Evolutionary conservation across 2,888 invertebrate species (phyloP).

Genomic region (Parnassius orleans): DNA sequence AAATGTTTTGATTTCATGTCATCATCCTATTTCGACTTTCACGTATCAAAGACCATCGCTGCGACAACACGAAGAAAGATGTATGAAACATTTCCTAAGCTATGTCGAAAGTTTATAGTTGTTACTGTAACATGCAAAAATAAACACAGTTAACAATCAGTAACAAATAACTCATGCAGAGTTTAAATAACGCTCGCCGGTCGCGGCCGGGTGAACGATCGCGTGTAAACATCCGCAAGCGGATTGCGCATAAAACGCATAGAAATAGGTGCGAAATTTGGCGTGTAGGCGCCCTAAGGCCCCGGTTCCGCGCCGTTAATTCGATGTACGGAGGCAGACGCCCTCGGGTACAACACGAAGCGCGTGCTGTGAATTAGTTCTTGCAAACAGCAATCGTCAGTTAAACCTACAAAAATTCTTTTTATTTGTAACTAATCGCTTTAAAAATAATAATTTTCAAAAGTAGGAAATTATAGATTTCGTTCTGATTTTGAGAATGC

Average conservation of each 20-base stretch:
- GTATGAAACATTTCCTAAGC: no score
- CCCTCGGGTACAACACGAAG: constrained; percentile 50
- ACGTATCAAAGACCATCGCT: no score
- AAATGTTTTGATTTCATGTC: no score
- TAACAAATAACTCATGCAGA: constrained; percentile 17
- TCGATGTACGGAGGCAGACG: constrained; percentile 63
- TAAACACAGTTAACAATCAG: not conserved
- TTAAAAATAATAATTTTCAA: no score
- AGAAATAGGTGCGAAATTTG: constrained; percentile 54
- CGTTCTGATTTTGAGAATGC: no score
- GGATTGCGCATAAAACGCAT: constrained; percentile 35
- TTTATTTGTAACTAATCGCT: no score
- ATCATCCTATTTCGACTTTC: no score
- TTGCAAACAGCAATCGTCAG: constrained; percentile 4
- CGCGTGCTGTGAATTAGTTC: constrained; percentile 24
- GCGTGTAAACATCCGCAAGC: constrained; percentile 43
- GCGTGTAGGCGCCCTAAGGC: constrained; percentile 43
- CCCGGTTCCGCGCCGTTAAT: constrained; percentile 67
- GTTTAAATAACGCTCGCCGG: constrained; percentile 31
- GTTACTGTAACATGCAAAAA: not conserved
- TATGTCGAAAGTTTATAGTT: no score
- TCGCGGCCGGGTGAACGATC: constrained; percentile 47
- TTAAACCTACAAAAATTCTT: no score
- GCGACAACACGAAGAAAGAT: no score
- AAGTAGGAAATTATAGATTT: no score